These are phyloP conservation scores for Ceuthmochares aereus DNA, from an alignment of 2,113 vertebrate species.

Conservation along the genomic window DNA sequence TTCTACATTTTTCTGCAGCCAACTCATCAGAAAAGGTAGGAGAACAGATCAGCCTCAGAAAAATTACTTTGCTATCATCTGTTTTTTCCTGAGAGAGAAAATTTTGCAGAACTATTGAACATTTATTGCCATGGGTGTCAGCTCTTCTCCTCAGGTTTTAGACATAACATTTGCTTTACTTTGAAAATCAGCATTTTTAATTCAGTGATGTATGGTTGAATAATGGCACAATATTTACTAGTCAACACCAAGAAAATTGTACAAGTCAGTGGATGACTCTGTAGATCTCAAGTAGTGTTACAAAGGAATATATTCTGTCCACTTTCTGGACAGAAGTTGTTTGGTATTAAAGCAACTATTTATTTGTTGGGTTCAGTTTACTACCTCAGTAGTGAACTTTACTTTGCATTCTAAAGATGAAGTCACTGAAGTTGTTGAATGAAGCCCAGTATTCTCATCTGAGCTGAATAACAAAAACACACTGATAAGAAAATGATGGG, in stretches of 20 bases:
- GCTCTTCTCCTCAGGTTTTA: constrained; percentile 22
- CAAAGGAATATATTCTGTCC: background rate
- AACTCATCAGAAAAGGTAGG: constrained; percentile 82
- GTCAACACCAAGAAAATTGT: background rate
- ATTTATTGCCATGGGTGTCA: constrained; percentile 1
- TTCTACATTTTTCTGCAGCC: constrained; percentile 55
- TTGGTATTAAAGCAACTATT: background rate
- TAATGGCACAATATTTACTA: background rate
- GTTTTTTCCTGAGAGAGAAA: constrained; percentile 14
- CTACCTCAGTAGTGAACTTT: background rate
- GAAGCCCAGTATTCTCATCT: background rate
- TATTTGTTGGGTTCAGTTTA: background rate
- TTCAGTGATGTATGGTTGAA: background rate
- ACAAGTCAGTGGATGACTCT: background rate
- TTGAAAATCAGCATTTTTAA: constrained; percentile 50
- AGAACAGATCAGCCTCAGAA: constrained; percentile 69
- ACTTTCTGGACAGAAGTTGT: background rate
- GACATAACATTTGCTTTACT: constrained; percentile 11
- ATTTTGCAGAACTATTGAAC: constrained; percentile 32
- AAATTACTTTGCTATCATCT: constrained; percentile 53
- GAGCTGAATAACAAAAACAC: background rate
- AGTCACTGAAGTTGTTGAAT: background rate
- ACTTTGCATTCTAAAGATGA: background rate
- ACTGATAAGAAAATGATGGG: background rate
- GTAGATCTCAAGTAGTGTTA: constrained; percentile 11